phyloP scores from a whole-genome alignment of 2,888 invertebrate species.

The Microplitis deprimator region DNA sequence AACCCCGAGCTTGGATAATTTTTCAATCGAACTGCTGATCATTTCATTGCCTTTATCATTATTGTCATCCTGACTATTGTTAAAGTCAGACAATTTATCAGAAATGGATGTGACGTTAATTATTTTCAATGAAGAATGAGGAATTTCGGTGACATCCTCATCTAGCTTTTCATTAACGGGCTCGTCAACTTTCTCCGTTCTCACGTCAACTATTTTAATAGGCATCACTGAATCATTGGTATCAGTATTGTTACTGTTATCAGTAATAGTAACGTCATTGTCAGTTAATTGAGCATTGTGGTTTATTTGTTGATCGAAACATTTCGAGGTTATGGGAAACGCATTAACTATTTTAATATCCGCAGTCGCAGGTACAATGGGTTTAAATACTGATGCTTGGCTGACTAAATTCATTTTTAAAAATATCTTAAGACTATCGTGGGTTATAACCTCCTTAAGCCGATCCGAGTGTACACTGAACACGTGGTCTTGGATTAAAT shows the following conservation, averaged over 20 bases:
- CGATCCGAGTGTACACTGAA: conserved; percentile 50
- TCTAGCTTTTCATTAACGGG: background rate
- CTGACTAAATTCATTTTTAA: conserved; percentile 24
- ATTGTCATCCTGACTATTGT: background rate
- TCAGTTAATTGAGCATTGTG: background rate
- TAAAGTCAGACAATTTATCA: background rate
- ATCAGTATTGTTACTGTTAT: background rate
- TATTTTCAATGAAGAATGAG: background rate
- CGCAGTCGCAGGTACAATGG: conserved; percentile 18
- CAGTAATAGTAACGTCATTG: background rate
- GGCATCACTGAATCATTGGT: conserved; percentile 10
- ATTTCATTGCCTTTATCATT: background rate
- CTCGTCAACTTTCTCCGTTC: conserved; percentile 48
- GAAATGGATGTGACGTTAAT: conserved; percentile 11
- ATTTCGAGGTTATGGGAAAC: conserved; percentile 58
- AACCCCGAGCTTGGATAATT: background rate
- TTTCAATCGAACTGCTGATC: background rate
- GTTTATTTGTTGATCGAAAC: conserved; percentile 48
- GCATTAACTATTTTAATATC: conserved; percentile 57
- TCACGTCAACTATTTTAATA: conserved; percentile 54
- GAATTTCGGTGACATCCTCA: background rate
- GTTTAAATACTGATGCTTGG: too few species aligned
- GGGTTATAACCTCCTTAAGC: conserved; percentile 51
- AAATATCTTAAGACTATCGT: conserved; percentile 38
- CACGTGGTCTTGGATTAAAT: conserved; percentile 54